Base-by-base conservation (phyloP, 1,140 invertebrate species). In the Ylistrum balloti region DNA sequence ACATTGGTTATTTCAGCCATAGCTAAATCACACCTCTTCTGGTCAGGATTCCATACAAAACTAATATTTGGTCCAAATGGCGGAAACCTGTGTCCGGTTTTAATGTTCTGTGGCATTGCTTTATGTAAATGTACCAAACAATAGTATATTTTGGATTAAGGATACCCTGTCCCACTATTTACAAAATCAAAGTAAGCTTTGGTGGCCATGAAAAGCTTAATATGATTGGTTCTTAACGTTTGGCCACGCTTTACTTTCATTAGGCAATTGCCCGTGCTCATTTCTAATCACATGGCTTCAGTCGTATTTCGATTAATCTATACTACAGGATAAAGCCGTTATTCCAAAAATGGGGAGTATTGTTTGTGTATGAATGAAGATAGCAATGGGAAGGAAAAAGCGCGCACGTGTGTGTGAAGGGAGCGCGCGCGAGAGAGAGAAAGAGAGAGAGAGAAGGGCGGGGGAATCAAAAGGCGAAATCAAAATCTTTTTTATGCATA, bases 191-290 rank as follows among this genome's bases (percentile, higher is more conserved):
- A 74, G 56, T 74, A 74, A 74, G 56, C n/a, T 74, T 74, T 74
- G 56, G 56, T 74, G 56, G 56, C 56, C 56, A 74, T 74, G 56
- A 74, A 74, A n/a, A 74, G 56, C 22, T 74, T 74, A n/a, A 74
- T 28, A 28, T 28, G 56, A 74, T 74, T 74, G 22, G 22, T 28
- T 74, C 11, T n/a, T 74, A 5, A 74, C n/a, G 56, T 74, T 74
- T 28, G 56, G n/a, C 5, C 5, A 28, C 56, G 7, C 11, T 74
- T 5, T 74, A n/a, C 5, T 74, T 74, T 74, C 56, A 74, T 74
- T 74, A 28, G n/a, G 56, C n/a, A n/a, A 74, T 74, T 74, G 56
- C 2, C 56, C 56, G 56, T 74, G n/a, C n/a, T 28, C 56, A 5
- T 74, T 74, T 5, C 22, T 22, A 56, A 56, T 56, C 45, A 17